A percentile compares a stretch with the other conserved stretches of the same genome.
Conservation (phyloP, 2,797 vertebrate species). For the Coluber constrictor region DNA sequence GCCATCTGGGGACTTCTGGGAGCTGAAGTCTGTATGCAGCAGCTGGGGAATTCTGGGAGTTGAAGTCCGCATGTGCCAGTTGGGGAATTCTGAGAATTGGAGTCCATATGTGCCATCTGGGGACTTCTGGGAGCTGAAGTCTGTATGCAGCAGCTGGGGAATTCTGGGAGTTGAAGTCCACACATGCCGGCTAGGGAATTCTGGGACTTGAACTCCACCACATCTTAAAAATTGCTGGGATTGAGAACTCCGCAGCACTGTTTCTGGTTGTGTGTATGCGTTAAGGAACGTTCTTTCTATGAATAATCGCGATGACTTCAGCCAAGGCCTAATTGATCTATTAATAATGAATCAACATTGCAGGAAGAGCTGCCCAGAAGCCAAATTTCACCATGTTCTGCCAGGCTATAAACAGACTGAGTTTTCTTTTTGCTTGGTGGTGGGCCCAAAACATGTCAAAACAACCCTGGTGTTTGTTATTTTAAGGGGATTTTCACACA, state of each 20-base stretch:
- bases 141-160: not conserved
- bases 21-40: no score
- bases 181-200: not conserved
- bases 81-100: no score
- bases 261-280: not conserved
- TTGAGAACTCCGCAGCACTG: not conserved
- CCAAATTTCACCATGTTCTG: not conserved
- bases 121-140: no score
- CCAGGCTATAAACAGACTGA: not conserved
- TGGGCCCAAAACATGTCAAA: not conserved
- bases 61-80: no score
- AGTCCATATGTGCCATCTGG: no score
- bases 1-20: no score
- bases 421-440: not conserved
- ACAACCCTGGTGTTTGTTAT: not conserved
- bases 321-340: constrained; percentile 16
- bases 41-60: no score
- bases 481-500: not conserved
- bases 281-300: not conserved
- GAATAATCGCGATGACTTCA: constrained; percentile 12
- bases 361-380: not conserved
- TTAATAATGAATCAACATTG: constrained; percentile 32
- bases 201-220: not conserved
- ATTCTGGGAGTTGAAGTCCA: not conserved
- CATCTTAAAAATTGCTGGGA: not conserved